A percentile compares a stretch with the other conserved stretches of the same genome.
Evolutionary conservation across 2,113 vertebrate genomes (phyloP).

Genomic region (Ramphastos sulfuratus): DNA sequence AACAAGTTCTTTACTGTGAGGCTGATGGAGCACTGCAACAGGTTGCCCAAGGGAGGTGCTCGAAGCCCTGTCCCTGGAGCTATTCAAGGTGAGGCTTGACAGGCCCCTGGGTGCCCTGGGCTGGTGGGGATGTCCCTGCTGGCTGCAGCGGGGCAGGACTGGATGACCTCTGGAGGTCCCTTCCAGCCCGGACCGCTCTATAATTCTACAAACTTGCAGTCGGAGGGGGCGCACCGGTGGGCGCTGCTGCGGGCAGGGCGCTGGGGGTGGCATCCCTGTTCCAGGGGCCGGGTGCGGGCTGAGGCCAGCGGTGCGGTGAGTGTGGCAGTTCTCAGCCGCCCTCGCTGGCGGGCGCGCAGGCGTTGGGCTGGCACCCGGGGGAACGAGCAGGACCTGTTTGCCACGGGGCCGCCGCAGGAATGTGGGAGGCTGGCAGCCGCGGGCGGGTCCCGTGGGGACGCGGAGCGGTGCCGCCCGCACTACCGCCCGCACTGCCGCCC

Average conservation of each 20-base stretch:
- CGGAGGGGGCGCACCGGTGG: fast-evolving
- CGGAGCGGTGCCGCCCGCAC: neutral
- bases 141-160: too few relatives aligned
- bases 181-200: too few relatives aligned
- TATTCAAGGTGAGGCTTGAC: too few relatives aligned
- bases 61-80: too few relatives aligned
- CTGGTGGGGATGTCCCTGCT: too few relatives aligned
- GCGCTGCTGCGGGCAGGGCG: neutral
- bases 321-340: neutral
- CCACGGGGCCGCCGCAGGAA: conserved; percentile 1
- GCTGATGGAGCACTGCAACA: too few relatives aligned
- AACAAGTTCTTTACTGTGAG: too few relatives aligned
- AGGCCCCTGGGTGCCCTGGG: too few relatives aligned
- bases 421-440: conserved; percentile 16
- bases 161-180: too few relatives aligned
- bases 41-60: too few relatives aligned
- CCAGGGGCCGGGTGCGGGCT: neutral
- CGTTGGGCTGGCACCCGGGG: neutral
- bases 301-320: neutral
- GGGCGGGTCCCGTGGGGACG: neutral
- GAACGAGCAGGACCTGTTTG: conserved; percentile 65
- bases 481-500: neutral
- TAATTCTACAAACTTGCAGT: neutral
- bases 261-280: fast-evolving
- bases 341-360: neutral